phyloP scores from a whole-genome alignment of 2,888 invertebrate species.

The Agrypnus murinus region DNA sequence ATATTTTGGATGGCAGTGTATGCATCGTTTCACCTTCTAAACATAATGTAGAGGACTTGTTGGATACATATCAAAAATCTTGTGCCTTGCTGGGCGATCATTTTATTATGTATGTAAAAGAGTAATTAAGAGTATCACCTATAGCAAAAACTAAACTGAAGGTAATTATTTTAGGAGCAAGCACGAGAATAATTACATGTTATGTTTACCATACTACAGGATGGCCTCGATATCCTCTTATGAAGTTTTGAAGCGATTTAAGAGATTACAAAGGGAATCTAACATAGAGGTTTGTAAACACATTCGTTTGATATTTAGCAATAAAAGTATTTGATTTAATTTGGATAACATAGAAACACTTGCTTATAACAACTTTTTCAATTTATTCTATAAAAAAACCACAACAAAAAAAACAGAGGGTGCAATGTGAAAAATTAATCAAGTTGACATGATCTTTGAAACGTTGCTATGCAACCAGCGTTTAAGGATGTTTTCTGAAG shows the following conservation, averaged over 20 bases:
- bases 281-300: constrained; percentile 62
- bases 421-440: too few species aligned
- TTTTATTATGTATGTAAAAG: constrained; percentile 71
- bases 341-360: too few species aligned
- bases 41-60: constrained; percentile 68
- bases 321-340: constrained; percentile 25
- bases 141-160: not conserved
- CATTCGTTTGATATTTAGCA: not conserved
- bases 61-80: constrained; percentile 72
- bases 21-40: constrained; percentile 60
- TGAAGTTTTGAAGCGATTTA: constrained; percentile 71
- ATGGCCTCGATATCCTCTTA: constrained; percentile 73
- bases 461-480: too few species aligned
- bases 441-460: too few species aligned
- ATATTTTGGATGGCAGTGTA: constrained; percentile 65
- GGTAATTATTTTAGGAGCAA: constrained; percentile 61
- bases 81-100: constrained; percentile 76
- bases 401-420: too few species aligned
- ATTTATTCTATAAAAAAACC: too few species aligned
- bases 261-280: constrained; percentile 67
- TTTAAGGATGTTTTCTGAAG: too few species aligned
- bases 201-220: constrained; percentile 74
- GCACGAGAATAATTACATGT: constrained; percentile 63
- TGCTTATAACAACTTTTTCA: too few species aligned
- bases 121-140: not conserved